Evolutionary conservation across 2,888 invertebrate genomes (phyloP), one percentile per base, ranked within the genome.

Genomic region (Dusona sp.): DNA sequence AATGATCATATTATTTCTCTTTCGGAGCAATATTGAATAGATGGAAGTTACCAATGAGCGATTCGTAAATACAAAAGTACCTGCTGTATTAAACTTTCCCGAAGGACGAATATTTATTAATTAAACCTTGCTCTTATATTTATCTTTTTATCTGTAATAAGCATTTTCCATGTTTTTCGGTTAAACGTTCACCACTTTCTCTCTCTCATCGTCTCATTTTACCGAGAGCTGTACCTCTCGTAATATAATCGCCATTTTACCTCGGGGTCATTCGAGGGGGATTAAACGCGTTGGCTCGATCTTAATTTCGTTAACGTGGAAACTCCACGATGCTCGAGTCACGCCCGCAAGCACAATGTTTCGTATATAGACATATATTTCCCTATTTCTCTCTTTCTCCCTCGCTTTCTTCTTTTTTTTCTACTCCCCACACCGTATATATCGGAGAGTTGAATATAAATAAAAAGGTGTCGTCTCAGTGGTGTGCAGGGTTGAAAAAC

Each of bases 401-500:
- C 29, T 9, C 48, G 16, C 33, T 70, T n/a, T 33, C 48, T 51
- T 16, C 9, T 16, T 38, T 68, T 61, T 25, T 51, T 84, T 61
- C n/a, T 9, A 13, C 51, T 29, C 51, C 38, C 11, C 13, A 16
- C n/a, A 57, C n/a, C 57, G 64, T 67, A 29, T 48, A 65, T 65
- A 70, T 67, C 42, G 54, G 45, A 57, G 42, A 61, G 54, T 75
- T 48, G 68, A 80, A 72, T 83, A 79, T 81, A 72, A 86, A 87
- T 84, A 84, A 87, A 86, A 82, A 82, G 54, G 79, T 82, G 79
- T 51, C 61, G 64, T 75, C 70, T 73, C 33, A 36, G 36, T 65
- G 51, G 25, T 48, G 74, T 36, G 67, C 61, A 33, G 78, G 57
- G 79, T 72, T 81, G 85, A 87, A 86, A 85, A 88, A 87, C 81